These are phyloP conservation scores for Ectemnius continuus DNA, from an alignment of 2,888 invertebrate genomes.

Conservation along the genomic window DNA sequence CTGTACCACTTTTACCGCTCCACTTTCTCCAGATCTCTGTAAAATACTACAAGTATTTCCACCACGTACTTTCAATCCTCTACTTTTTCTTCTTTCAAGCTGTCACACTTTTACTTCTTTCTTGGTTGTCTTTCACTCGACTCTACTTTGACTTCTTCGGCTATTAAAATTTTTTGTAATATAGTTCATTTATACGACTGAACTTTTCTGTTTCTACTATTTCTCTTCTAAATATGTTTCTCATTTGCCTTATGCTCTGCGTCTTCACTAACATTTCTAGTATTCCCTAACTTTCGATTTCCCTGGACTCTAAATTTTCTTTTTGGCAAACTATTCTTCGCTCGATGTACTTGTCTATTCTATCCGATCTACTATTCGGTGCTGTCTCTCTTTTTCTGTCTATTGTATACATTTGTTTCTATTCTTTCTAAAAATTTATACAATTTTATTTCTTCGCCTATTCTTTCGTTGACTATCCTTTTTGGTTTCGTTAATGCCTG, in stretches of 20 bases:
- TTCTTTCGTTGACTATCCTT: constrained; percentile 1
- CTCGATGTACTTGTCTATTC: not conserved
- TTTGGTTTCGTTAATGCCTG: constrained; percentile 5
- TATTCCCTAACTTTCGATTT: too few species aligned
- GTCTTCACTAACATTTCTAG: too few species aligned
- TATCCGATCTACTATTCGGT: not conserved
- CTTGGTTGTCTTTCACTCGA: constrained; percentile 17
- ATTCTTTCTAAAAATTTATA: not conserved
- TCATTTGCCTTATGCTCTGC: too few species aligned
- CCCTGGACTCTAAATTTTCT: not conserved
- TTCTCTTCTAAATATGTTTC: constrained; percentile 3
- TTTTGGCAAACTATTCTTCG: not conserved
- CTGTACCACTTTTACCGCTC: not conserved
- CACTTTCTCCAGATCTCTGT: not conserved
- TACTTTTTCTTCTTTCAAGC: constrained; percentile 4
- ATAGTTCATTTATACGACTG: too few species aligned
- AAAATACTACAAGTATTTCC: not conserved
- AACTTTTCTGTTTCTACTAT: constrained; percentile 21
- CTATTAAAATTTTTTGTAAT: constrained; percentile 12
- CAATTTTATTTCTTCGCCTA: not conserved
- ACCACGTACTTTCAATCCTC: not conserved
- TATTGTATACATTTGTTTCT: constrained; percentile 2
- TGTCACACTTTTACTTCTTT: not conserved
- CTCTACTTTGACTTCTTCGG: not conserved
- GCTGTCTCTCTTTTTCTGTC: not conserved